phyloP scores from a whole-genome alignment of 2,888 invertebrate species.

The Unio pictorum region DNA sequence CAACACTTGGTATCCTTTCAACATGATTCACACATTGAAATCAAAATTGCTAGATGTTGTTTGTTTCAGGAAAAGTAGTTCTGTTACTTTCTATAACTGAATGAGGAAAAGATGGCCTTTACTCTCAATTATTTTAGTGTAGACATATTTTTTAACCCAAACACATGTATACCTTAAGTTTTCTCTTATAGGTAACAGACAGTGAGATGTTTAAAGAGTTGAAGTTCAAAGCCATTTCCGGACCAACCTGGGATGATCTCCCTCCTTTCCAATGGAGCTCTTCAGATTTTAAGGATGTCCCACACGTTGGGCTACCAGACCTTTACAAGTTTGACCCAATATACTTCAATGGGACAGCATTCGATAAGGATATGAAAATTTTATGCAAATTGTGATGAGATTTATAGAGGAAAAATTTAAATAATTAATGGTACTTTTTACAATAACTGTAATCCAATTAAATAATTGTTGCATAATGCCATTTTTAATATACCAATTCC shows the following conservation, averaged over 20 bases:
- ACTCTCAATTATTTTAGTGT: background rate
- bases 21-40: too few species aligned
- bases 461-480: too few species aligned
- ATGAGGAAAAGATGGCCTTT: background rate
- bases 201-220: slow-evolving; percentile 56
- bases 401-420: too few species aligned
- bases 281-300: slow-evolving; percentile 77
- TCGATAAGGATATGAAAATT: too few species aligned
- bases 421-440: too few species aligned
- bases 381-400: too few species aligned
- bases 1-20: too few species aligned
- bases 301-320: slow-evolving; percentile 84
- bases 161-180: background rate
- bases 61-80: too few species aligned
- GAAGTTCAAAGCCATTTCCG: slow-evolving; percentile 76
- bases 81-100: background rate
- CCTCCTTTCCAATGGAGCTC: slow-evolving; percentile 86
- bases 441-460: too few species aligned
- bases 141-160: background rate
- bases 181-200: slow-evolving; percentile 52
- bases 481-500: too few species aligned
- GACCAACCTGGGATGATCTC: slow-evolving; percentile 77
- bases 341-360: slow-evolving; percentile 45
- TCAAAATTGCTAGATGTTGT: too few species aligned
- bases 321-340: slow-evolving; percentile 80